Evolutionary conservation across 2,797 vertebrate species (phyloP).

Genomic region (Acropternis orthonyx): DNA sequence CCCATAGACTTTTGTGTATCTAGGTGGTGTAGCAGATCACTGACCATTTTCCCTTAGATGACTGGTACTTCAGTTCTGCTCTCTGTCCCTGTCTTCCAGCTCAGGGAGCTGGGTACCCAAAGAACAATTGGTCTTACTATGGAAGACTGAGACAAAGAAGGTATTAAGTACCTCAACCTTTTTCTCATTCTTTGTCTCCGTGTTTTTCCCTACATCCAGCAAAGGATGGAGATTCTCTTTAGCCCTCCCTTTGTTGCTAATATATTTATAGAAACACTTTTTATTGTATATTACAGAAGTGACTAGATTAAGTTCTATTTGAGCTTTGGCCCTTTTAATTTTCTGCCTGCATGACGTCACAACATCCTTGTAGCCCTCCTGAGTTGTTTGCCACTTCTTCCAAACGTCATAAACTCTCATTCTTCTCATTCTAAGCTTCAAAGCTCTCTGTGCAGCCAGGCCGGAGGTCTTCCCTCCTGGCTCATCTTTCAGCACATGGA

Average conservation of each 20-base stretch:
- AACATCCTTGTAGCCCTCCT: not conserved
- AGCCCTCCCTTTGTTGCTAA: not conserved
- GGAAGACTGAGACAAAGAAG: not conserved
- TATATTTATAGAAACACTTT: not conserved
- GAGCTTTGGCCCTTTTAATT: not conserved
- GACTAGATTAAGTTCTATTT: not conserved
- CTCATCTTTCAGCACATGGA: not conserved
- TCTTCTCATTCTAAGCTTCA: not conserved
- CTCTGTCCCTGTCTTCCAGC: not conserved
- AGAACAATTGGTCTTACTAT: not conserved
- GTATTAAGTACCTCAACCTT: not conserved
- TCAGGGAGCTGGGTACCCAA: not conserved
- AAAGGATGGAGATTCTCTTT: not conserved
- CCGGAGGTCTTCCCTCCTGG: not conserved
- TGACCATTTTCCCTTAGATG: not conserved
- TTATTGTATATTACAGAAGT: not conserved
- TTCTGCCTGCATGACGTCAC: not conserved
- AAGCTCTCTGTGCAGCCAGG: not conserved
- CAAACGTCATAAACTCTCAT: not conserved
- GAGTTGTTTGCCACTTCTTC: not conserved
- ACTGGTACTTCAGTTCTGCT: not conserved
- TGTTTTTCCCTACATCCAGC: not conserved
- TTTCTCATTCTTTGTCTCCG: not conserved
- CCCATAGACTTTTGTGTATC: not conserved
- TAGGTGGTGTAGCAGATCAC: not conserved